Base-by-base conservation (phyloP, 35 echinoderm and acorn worm species). In the Patiria miniata region DNA sequence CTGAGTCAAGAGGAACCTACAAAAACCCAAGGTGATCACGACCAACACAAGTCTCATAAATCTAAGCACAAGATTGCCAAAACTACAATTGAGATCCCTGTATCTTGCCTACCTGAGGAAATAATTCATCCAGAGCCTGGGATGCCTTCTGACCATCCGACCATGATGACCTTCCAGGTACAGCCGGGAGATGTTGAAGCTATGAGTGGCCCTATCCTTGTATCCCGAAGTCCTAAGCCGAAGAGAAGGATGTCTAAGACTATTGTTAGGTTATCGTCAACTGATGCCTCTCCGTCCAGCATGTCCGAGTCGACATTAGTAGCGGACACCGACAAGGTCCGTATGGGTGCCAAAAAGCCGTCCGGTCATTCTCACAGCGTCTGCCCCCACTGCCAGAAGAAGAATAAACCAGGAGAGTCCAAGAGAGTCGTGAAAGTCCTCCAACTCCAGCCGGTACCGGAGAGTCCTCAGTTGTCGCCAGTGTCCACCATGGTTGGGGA, bases 331-430 rank as follows among this genome's bases (percentile, higher is more conserved):
- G 32, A 58, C 33, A 36, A 10, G 37, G 55, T 60, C 0, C 16
- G 33, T 1, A 34, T 30, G 37, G 53, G 36, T 16, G 19, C 26
- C 0, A 73, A 73, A 10, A 73, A 73, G 15, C 65, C 65, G 26
- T 73, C 65, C 9, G 65, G 65, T 30, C 65, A 73, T 30, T 73
- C 65, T 14, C 82, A 84, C 57, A 30, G 29, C 17, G 34, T 84
- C 2, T 84, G 82, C 82, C 82, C 82, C n/a, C 82, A 84, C 57
- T 84, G 82, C 82, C 80, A 83, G 21, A 84, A 84, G 54, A 84
- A 84, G 36, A 17, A 32, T 33, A 53, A 53, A 36, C 52, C 82
- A 22, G 82, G 57, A 18, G 82, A 84, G 57, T 59, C 52, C 15
- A 84, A 84, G 38, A 53, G 82, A 6, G 57, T 37, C n/a, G 53